Percentiles rank a stretch among this genome's conserved stretches.
phyloP scores from a whole-genome alignment of 2,797 vertebrate genomes.

The Denticeps clupeoides region DNA sequence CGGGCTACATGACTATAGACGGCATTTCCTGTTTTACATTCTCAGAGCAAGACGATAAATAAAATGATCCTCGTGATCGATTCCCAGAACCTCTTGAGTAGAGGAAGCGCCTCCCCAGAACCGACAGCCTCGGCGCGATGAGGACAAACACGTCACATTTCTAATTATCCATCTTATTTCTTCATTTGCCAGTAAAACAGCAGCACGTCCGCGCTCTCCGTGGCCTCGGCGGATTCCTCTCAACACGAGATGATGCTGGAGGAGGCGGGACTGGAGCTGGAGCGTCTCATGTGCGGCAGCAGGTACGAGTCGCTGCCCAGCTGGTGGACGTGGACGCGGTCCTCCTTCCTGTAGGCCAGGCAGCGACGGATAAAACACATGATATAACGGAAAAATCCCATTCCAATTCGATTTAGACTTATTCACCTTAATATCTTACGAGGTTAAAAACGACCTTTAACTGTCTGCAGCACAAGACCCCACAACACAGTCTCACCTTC shows the following conservation, averaged over 20 bases:
- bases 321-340: conserved; percentile 91
- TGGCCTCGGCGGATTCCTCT: conserved; percentile 50
- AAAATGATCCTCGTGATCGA: too few relatives aligned
- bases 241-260: conserved; percentile 90
- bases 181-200: neutral
- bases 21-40: conserved; percentile 61
- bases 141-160: too few relatives aligned
- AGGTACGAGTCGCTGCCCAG: conserved; percentile 69
- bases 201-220: neutral
- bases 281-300: conserved; percentile 56
- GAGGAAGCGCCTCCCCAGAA: too few relatives aligned
- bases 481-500: conserved; percentile 65
- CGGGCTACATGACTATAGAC: conserved; percentile 50
- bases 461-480: neutral
- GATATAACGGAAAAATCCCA: too few relatives aligned
- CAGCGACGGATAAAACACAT: conserved; percentile 83
- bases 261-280: conserved; percentile 71
- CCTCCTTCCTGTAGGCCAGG: conserved; percentile 96
- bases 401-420: too few relatives aligned
- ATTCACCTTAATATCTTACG: too few relatives aligned
- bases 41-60: conserved; percentile 59
- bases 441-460: too few relatives aligned
- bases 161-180: too few relatives aligned
- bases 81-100: too few relatives aligned
- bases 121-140: too few relatives aligned